Evolutionary conservation across 2,113 vertebrate species (phyloP).

Genomic region (Stomatorhinus ivindoensis): DNA sequence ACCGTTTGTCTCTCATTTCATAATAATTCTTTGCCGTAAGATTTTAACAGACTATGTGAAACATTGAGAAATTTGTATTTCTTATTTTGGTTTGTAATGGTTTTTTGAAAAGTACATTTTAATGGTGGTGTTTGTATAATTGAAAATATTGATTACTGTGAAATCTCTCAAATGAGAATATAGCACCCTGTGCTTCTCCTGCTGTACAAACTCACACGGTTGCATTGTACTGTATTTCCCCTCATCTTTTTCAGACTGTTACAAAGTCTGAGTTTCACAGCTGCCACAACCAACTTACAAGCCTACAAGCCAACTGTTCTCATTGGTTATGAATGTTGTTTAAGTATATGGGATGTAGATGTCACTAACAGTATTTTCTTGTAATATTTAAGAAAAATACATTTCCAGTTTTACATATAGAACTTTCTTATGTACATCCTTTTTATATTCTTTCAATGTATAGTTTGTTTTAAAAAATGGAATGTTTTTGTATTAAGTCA

Average conservation of each 20-base stretch:
- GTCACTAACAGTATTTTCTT: background rate
- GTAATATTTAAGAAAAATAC: background rate
- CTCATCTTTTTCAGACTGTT: conserved; percentile 3
- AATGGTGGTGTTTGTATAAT: background rate
- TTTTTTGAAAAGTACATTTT: background rate
- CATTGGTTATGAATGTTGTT: background rate
- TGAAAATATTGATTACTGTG: background rate
- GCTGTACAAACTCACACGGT: no score
- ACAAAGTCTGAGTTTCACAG: background rate
- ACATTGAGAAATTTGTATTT: background rate
- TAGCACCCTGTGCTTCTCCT: background rate
- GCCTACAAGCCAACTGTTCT: background rate
- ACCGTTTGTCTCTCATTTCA: background rate
- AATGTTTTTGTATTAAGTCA: background rate
- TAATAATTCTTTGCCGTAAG: background rate
- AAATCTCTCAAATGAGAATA: background rate
- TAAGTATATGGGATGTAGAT: background rate
- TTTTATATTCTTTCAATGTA: background rate
- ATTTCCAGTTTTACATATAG: background rate
- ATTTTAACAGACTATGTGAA: background rate
- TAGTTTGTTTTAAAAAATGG: background rate
- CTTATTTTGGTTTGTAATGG: background rate
- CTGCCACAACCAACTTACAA: background rate
- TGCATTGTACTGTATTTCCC: background rate
- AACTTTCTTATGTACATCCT: background rate